Conservation (phyloP, 2,888 invertebrate genomes). For the Allophyes oxyacanthae region DNA sequence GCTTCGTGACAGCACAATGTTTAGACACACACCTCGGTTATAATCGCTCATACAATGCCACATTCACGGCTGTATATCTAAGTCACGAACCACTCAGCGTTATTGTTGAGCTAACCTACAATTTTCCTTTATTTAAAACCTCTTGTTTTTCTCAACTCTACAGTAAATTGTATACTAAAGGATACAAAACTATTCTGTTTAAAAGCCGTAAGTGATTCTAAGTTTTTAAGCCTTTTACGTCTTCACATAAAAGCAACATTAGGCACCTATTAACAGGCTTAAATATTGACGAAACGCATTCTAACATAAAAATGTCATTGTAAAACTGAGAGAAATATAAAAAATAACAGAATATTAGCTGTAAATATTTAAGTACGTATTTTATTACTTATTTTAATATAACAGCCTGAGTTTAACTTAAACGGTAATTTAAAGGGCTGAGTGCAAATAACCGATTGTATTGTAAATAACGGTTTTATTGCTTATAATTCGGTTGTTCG, state of each 20-base stretch:
- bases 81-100: not conserved
- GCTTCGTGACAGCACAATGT: not conserved
- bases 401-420: conserved; percentile 11
- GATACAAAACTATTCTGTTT: not conserved
- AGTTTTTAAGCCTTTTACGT: conserved; percentile 9
- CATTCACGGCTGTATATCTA: not conserved
- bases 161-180: not conserved
- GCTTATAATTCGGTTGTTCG: conserved; percentile 42
- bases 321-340: conserved; percentile 41
- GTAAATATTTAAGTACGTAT: conserved; percentile 38
- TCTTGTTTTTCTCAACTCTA: not conserved
- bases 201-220: conserved; percentile 8
- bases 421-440: conserved; percentile 10
- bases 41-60: not conserved
- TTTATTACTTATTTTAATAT: conserved; percentile 38
- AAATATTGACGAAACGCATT: conserved; percentile 24
- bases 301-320: conserved; percentile 46
- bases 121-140: conserved; percentile 2
- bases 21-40: not conserved
- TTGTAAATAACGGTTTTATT: conserved; percentile 69
- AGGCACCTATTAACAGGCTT: conserved; percentile 26
- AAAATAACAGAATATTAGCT: conserved; percentile 38
- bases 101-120: not conserved
- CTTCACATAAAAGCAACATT: conserved; percentile 12
- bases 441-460: conserved; percentile 61